Base-by-base conservation (phyloP, 2,113 vertebrate genomes). In the Mionectes macconnelli region DNA sequence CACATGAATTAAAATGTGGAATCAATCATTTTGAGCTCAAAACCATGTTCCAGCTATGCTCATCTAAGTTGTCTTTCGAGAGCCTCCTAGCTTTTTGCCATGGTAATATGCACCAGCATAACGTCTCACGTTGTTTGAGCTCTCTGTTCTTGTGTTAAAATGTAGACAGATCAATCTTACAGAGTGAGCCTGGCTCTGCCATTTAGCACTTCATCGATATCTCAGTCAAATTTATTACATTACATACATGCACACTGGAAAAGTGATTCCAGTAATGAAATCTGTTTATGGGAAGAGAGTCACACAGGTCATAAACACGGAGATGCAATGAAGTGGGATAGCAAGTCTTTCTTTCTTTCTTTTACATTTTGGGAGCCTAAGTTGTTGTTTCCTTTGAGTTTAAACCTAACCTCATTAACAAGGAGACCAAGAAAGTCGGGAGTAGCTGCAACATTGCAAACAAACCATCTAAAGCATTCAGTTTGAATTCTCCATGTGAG, bases 381-480 rank as follows among this genome's bases (percentile, higher is more conserved):
- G 27, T 57, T 87, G 79, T 57, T 80, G 74, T 50, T 91, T 94
- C 77, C 92, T 90, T 90, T 81, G 56, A 91, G 62, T 77, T 82
- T 72, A 64, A 85, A 82, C 79, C 62, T 75, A 64, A 67, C 42
- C 13, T 85, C 35, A 62, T 76, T 84, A 84, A 62, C 23, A 72
- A 10, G 57, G 59, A 83, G 66, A 84, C 14, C 19, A 49, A 60
- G 68, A 45, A 44, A 67, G 39, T 85, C n/a, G 72, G 55, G 59
- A 89, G 60, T 77, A 86, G 73, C 47, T 67, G 47, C 63, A 56
- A 33, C 45, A 57, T 11, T 94, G 84, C 77, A 87, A 89, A 94
- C 55, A 82, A 78, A 44, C 18, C 31, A 69, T 57, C 55, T 84
- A 40, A 95, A 81, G 59, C 57, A 57, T 66, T 87, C 33, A 45